Percentiles rank a stretch among this genome's conserved stretches.
phyloP scores from a whole-genome alignment of 2,888 invertebrate species.

The Patella depressa region DNA sequence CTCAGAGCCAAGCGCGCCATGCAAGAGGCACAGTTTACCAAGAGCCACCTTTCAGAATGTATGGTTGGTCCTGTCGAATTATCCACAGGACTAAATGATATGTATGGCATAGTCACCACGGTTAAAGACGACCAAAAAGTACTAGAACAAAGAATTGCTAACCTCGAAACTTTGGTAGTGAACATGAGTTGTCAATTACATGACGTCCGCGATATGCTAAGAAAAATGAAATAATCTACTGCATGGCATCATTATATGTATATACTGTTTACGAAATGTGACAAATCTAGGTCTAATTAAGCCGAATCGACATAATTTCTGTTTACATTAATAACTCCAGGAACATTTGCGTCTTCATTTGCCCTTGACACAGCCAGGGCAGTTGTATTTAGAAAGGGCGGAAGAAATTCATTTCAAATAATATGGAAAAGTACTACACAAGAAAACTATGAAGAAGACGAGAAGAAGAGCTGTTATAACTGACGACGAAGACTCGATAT shows the following conservation, averaged over 20 bases:
- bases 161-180: constrained; percentile 48
- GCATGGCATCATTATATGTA: not conserved
- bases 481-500: too few species aligned
- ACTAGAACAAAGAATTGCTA: constrained; percentile 44
- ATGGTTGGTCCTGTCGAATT: constrained; percentile 55
- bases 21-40: constrained; percentile 50
- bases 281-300: too few species aligned
- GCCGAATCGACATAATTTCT: too few species aligned
- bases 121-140: constrained; percentile 49
- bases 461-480: too few species aligned
- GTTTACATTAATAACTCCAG: too few species aligned
- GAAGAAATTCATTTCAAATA: too few species aligned
- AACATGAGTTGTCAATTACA: constrained; percentile 46
- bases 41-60: constrained; percentile 49
- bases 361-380: too few species aligned
- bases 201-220: constrained; percentile 42
- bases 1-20: constrained; percentile 50
- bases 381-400: too few species aligned
- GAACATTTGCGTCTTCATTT: too few species aligned
- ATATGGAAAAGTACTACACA: too few species aligned
- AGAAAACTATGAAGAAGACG: too few species aligned
- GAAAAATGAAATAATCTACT: constrained; percentile 17
- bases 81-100: constrained; percentile 49
- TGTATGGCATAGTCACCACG: constrained; percentile 43
- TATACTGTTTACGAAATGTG: not conserved